These are phyloP conservation scores for Eptatretus atami DNA, from an alignment of 2,797 vertebrate genomes.

Conservation along the genomic window DNA sequence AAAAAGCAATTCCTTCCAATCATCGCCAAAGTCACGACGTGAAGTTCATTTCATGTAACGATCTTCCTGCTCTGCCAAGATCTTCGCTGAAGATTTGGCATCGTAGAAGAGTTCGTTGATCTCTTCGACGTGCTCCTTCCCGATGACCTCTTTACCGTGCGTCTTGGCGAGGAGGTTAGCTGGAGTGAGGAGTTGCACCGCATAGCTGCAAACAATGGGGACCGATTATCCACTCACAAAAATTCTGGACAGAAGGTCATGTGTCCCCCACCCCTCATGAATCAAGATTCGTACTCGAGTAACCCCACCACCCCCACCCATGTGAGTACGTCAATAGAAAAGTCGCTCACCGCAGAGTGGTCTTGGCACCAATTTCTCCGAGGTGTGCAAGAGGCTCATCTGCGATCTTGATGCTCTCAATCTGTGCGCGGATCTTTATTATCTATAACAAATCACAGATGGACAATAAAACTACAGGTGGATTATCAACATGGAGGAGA, in stretches of 20 bases:
- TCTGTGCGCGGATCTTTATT: conserved; percentile 85
- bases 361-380: conserved; percentile 77
- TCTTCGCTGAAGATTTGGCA: conserved; percentile 87
- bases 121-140: conserved; percentile 79
- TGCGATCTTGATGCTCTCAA: conserved; percentile 59
- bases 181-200: conserved; percentile 66
- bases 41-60: conserved; percentile 67
- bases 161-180: conserved; percentile 61
- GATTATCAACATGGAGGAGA: no score
- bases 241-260: no score
- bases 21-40: background rate
- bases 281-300: background rate
- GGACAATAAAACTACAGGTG: no score
- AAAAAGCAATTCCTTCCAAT: no score
- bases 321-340: no score
- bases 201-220: conserved; percentile 25
- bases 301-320: background rate
- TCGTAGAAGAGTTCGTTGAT: conserved; percentile 96
- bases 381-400: conserved; percentile 63
- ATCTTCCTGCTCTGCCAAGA: conserved; percentile 80
- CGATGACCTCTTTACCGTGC: conserved; percentile 71
- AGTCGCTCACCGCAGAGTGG: conserved; percentile 49
- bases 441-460: conserved; percentile 23
- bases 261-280: background rate
- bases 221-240: no score